A percentile compares a stretch with the other conserved stretches of the same genome.
Conservation (phyloP, 2,113 vertebrate genomes). For the Thunnus thynnus region DNA sequence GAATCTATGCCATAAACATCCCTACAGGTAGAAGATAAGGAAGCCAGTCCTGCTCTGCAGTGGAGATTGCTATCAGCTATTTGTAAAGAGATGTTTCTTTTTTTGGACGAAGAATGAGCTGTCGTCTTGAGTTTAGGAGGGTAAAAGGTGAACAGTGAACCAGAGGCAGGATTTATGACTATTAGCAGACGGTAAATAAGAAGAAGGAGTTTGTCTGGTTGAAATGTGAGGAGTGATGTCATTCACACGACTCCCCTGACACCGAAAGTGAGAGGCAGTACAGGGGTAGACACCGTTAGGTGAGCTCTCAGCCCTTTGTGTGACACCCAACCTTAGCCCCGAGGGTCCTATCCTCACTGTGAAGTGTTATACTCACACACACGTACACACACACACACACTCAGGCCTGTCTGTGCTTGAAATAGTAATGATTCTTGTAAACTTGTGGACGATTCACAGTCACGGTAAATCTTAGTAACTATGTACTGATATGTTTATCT, state of each 20-base stretch:
- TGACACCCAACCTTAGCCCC: slow-evolving; percentile 75
- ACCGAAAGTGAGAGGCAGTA: slow-evolving; percentile 71
- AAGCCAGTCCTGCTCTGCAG: background rate
- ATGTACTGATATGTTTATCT: slow-evolving; percentile 1
- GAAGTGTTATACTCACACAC: slow-evolving; percentile 37
- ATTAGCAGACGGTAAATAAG: slow-evolving; percentile 73
- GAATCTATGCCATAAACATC: slow-evolving; percentile 7
- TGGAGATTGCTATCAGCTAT: slow-evolving; percentile 33
- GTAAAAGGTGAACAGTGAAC: slow-evolving; percentile 64
- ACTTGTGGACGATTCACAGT: slow-evolving; percentile 8
- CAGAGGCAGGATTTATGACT: slow-evolving; percentile 71
- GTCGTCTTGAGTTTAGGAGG: slow-evolving; percentile 60
- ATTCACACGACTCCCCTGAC: slow-evolving; percentile 58
- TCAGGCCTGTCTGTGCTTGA: slow-evolving; percentile 56
- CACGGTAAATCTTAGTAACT: slow-evolving; percentile 19
- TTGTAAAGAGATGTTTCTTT: slow-evolving; percentile 34
- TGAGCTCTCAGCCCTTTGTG: slow-evolving; percentile 63
- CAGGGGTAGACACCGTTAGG: slow-evolving; percentile 68
- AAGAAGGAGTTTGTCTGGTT: slow-evolving; percentile 58
- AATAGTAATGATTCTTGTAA: background rate
- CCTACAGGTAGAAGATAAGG: slow-evolving; percentile 40
- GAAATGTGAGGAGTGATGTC: slow-evolving; percentile 80
- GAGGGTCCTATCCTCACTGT: slow-evolving; percentile 57
- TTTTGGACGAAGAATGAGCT: slow-evolving; percentile 25
- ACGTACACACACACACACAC: slow-evolving; percentile 9